Evolutionary conservation across 2,113 vertebrate species (phyloP).

Genomic region (Ictidomys tridecemlineatus): DNA sequence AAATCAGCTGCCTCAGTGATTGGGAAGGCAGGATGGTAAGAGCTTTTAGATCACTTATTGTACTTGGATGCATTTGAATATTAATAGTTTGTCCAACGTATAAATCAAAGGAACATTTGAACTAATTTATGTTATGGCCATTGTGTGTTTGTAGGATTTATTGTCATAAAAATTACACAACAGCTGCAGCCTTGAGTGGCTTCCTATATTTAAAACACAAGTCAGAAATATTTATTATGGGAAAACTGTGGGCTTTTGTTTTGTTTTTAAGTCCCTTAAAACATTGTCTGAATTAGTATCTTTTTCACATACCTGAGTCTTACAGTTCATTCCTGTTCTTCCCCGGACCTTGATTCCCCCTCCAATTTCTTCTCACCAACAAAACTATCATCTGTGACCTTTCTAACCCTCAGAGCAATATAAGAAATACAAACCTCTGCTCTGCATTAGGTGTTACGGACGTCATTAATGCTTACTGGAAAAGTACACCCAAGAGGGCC

Average conservation of each 20-base stretch:
- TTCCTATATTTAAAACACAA: slow-evolving; percentile 44
- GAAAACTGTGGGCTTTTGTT: slow-evolving; percentile 12
- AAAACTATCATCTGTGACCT: slow-evolving; percentile 72
- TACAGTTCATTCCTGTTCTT: slow-evolving; percentile 52
- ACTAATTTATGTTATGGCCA: slow-evolving; percentile 55
- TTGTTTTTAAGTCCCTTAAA: slow-evolving; percentile 46
- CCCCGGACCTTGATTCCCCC: background rate
- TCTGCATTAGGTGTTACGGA: slow-evolving; percentile 52
- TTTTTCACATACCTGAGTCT: slow-evolving; percentile 59
- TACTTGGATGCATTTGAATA: slow-evolving; percentile 53
- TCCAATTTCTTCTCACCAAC: slow-evolving; percentile 21
- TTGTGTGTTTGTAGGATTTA: slow-evolving; percentile 64
- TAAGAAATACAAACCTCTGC: slow-evolving; percentile 71
- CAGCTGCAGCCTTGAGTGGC: slow-evolving; percentile 19
- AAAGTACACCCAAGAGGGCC: slow-evolving; percentile 59
- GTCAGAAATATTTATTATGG: slow-evolving; percentile 40
- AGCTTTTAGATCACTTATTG: slow-evolving; percentile 65
- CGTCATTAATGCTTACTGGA: slow-evolving; percentile 77
- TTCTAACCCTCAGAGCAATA: slow-evolving; percentile 47
- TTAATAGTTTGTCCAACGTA: slow-evolving; percentile 58
- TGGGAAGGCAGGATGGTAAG: slow-evolving; percentile 81
- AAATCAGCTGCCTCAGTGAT: slow-evolving; percentile 76
- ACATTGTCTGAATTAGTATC: slow-evolving; percentile 46
- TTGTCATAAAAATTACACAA: slow-evolving; percentile 55
- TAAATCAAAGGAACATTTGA: slow-evolving; percentile 45